Conservation (phyloP, 2,797 vertebrate genomes). For the Adrianichthys oophorus region DNA sequence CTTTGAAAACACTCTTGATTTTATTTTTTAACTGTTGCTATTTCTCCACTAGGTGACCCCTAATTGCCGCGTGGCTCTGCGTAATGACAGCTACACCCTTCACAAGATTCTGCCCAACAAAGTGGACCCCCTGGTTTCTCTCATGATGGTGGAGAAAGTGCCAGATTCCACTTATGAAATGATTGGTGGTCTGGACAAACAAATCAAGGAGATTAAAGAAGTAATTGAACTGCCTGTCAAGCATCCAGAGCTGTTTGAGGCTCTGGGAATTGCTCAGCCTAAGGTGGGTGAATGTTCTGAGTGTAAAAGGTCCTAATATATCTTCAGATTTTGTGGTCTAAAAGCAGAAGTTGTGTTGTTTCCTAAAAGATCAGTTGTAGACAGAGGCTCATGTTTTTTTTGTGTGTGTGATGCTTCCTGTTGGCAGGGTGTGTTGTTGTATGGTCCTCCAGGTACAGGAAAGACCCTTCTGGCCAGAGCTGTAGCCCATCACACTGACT, state of each 20-base stretch:
- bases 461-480: slow-evolving; percentile 96
- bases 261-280: slow-evolving; percentile 94
- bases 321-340: background rate
- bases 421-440: slow-evolving; percentile 90
- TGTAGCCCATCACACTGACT: slow-evolving; percentile 97
- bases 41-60: slow-evolving; percentile 86
- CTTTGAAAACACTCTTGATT: background rate
- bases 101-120: slow-evolving; percentile 99
- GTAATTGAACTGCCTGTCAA: slow-evolving; percentile 98
- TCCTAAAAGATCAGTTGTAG: background rate
- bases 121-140: slow-evolving; percentile 95
- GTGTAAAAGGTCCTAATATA: background rate
- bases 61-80: slow-evolving; percentile 94
- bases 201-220: slow-evolving; percentile 99
- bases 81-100: slow-evolving; percentile 97
- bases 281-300: slow-evolving; percentile 78
- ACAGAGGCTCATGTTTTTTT: background rate
- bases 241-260: slow-evolving; percentile 96
- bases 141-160: slow-evolving; percentile 99
- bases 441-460: slow-evolving; percentile 95
- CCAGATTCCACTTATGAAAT: slow-evolving; percentile 98
- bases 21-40: background rate
- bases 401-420: background rate
- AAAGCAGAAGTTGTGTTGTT: background rate
- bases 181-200: slow-evolving; percentile 98